Evolutionary conservation across 2,888 invertebrate genomes (phyloP).

Genomic region (Stenolophus ochropezus): DNA sequence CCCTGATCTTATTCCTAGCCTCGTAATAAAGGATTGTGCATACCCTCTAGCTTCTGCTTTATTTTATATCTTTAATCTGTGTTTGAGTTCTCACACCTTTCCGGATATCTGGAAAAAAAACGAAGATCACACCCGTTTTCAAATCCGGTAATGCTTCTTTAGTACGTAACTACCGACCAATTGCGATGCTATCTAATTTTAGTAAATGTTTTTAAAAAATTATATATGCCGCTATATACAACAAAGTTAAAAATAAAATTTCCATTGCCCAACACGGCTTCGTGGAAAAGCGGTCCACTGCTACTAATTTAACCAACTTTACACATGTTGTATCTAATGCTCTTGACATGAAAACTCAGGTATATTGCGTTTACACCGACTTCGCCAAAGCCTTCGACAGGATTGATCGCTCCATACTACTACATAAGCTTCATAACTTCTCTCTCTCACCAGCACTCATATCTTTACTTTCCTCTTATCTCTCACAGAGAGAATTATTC

Average conservation of each 20-base stretch:
- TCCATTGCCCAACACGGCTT: neutral
- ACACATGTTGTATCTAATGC: conserved; percentile 21
- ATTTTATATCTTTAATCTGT: too few species aligned
- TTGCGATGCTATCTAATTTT: too few species aligned
- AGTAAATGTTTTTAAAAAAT: too few species aligned
- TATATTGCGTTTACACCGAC: conserved; percentile 63
- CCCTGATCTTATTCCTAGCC: too few species aligned
- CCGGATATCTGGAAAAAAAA: too few species aligned
- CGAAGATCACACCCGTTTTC: too few species aligned
- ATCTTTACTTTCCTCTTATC: neutral
- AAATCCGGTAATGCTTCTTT: too few species aligned
- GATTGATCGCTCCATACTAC: neutral
- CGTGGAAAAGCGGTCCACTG: neutral
- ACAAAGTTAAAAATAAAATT: conserved; percentile 48
- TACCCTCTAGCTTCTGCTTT: too few species aligned
- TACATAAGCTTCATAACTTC: neutral
- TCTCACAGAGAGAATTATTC: neutral
- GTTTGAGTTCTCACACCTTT: too few species aligned
- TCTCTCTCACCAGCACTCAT: neutral
- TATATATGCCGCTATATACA: conserved; percentile 24
- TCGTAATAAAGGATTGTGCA: too few species aligned
- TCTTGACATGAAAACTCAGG: conserved; percentile 41
- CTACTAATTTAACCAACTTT: neutral
- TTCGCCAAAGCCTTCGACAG: conserved; percentile 63
- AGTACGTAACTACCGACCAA: too few species aligned